These are phyloP conservation scores for Latrodectus hesperus DNA, from an alignment of 2,888 invertebrate genomes.

Conservation along the genomic window DNA sequence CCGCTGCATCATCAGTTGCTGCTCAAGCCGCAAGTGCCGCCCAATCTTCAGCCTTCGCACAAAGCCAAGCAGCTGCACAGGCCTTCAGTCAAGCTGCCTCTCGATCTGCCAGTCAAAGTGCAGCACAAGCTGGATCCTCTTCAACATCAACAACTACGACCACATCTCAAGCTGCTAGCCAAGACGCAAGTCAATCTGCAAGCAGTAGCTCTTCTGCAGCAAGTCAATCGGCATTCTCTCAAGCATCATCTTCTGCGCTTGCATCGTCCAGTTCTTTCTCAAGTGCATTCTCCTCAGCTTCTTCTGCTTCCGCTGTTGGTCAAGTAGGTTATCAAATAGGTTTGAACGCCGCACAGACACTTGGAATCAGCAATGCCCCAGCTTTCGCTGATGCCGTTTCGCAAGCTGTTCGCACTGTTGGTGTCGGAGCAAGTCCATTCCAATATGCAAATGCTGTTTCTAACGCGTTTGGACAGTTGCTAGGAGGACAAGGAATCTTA, in stretches of 20 bases:
- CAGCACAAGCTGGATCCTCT: neutral
- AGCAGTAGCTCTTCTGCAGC: conserved; percentile 7
- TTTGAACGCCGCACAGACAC: neutral
- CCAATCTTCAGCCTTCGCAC: neutral
- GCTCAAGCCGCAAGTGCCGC: neutral
- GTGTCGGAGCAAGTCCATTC: conserved; percentile 19
- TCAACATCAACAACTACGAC: neutral
- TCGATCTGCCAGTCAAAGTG: neutral
- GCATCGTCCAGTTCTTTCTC: conserved; percentile 17
- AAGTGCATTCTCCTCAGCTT: conserved; percentile 24
- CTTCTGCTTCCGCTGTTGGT: conserved; percentile 6
- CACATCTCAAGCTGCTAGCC: conserved; percentile 2
- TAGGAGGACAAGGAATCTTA: neutral
- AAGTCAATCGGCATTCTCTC: neutral
- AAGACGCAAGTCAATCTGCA: neutral
- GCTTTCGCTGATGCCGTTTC: conserved; percentile 13
- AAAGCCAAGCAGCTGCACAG: conserved; percentile 7
- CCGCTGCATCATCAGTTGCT: neutral
- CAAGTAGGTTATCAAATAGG: conserved; percentile 6
- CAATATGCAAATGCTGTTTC: conserved; percentile 30
- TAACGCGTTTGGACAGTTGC: conserved; percentile 6
- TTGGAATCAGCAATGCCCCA: conserved; percentile 6
- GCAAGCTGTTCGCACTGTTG: conserved; percentile 4
- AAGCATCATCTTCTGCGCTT: neutral
- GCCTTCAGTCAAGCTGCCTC: neutral